Base-by-base conservation (phyloP, 2,797 vertebrate genomes). In the Pogoniulus pusillus region DNA sequence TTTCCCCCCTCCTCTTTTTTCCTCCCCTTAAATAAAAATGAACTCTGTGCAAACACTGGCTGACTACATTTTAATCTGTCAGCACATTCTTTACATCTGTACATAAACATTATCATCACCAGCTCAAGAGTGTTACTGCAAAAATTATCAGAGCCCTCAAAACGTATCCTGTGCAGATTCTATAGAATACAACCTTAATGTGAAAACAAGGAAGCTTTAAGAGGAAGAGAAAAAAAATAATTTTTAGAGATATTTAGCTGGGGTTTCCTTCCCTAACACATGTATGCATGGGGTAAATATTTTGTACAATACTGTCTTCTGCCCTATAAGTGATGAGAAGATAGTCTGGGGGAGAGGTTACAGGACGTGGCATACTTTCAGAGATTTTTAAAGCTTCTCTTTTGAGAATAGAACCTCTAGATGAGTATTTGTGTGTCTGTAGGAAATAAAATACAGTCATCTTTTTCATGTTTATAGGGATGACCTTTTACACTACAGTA, bases 11-110 rank as follows among this genome's bases (percentile, higher is more conserved):
- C 7, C 23, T 49, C 22, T 49, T 32, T 11, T 16, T 10, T 1
- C 32, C 19, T 70, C 11, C 34, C 26, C 32, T 91, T 90, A 96
- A 96, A 96, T 92, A 96, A 93, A 96, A 95, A 93, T 82, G 91
- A 96, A 90, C 22, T 30, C 60, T 64, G 51, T 91, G 87, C 96
- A 97, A 95, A 96, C 93, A 73, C 73, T 11, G n/a, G 18, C 93
- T 92, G 91, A 90, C 89, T 97, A 84, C 94, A 96, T 97, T 97
- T 96, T 95, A 94, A 96, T 96, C 95, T 97, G 96, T 97, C 97
- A 97, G 97, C 96, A 96, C 92, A 95, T 97, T 96, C 95, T 96
- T 97, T 97, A 97, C 96, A 97, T 96, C 95, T 92, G 64, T 88
- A 94, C 95, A 97, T 96, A 97, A 97, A 97, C 84, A 94, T 95